A percentile compares a stretch with the other conserved stretches of the same genome.
These are phyloP conservation scores for Clitarchus hookeri DNA, from an alignment of 2,888 invertebrate species.

Conservation along the genomic window DNA sequence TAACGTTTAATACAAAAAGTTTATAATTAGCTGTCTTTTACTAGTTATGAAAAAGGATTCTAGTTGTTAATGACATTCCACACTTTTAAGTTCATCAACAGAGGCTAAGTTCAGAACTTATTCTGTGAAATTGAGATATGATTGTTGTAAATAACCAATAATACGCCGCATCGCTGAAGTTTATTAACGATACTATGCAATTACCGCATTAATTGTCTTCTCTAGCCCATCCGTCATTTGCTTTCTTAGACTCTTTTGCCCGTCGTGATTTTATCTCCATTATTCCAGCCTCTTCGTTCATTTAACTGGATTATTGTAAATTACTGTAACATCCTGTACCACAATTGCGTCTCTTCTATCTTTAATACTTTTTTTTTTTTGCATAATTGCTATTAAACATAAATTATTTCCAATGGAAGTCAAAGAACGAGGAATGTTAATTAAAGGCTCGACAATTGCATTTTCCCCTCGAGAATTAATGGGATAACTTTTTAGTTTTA, in stretches of 20 bases:
- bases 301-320: not conserved
- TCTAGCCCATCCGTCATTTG: not conserved
- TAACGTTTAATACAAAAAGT: too few species aligned
- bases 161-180: too few species aligned
- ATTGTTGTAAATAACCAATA: too few species aligned
- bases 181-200: too few species aligned
- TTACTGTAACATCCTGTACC: not conserved
- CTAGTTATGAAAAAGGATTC: too few species aligned
- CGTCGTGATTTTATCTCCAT: not conserved
- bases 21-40: too few species aligned
- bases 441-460: constrained; percentile 2
- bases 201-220: not conserved
- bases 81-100: too few species aligned
- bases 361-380: not conserved
- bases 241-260: not conserved
- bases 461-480: not conserved
- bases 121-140: too few species aligned
- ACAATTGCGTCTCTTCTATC: not conserved
- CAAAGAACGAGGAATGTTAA: not conserved
- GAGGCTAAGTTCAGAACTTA: too few species aligned
- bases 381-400: not conserved
- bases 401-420: not conserved
- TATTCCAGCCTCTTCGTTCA: not conserved
- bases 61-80: too few species aligned
- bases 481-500: not conserved